These are phyloP conservation scores for Poecilia velifera DNA, from an alignment of 2,797 vertebrate species.

Conservation along the genomic window DNA sequence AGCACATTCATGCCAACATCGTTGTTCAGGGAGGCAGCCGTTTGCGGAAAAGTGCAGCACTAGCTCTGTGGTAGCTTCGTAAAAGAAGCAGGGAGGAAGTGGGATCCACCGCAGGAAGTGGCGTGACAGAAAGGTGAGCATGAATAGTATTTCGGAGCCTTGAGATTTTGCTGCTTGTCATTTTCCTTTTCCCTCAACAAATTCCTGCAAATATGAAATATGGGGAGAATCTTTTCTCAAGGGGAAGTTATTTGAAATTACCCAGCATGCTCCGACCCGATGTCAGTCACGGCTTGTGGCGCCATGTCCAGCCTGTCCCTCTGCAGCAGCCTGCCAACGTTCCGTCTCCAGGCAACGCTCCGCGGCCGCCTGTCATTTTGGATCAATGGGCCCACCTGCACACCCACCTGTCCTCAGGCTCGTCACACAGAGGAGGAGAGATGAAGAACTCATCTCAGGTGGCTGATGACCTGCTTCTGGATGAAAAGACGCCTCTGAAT, in stretches of 20 bases:
- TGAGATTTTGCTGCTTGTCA: background rate
- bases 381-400: conserved; percentile 78
- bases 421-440: conserved; percentile 47
- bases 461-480: conserved; percentile 66
- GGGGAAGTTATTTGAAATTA: conserved; percentile 54
- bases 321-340: conserved; percentile 68
- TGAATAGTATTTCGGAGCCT: no score
- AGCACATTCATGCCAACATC: background rate
- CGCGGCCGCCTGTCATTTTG: conserved; percentile 72
- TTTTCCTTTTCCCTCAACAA: conserved; percentile 4
- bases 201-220: conserved; percentile 19
- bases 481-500: conserved; percentile 50
- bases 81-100: no score
- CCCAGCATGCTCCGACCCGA: conserved; percentile 38
- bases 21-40: no score
- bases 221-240: conserved; percentile 14
- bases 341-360: conserved; percentile 71
- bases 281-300: conserved; percentile 44
- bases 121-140: background rate
- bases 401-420: conserved; percentile 75
- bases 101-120: no score
- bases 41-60: no score
- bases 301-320: conserved; percentile 46
- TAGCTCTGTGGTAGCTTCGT: no score
- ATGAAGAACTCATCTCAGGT: conserved; percentile 33